These are phyloP conservation scores for Limenitis arthemis DNA, from an alignment of 2,888 invertebrate genomes.

Conservation along the genomic window DNA sequence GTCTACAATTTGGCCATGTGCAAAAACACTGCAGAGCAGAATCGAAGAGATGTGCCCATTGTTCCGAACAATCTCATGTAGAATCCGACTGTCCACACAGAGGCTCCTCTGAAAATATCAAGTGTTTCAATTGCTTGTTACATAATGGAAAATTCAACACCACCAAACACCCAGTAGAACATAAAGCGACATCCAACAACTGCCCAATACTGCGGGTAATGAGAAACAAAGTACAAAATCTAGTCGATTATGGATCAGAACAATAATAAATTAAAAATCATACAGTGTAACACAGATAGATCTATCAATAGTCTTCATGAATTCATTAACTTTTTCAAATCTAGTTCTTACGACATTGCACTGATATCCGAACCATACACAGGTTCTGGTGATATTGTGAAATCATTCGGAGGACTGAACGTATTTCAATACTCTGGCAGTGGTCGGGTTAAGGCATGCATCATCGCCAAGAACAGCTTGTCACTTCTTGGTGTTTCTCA, in stretches of 20 bases:
- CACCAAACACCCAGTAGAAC: background rate
- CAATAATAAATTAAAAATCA: background rate
- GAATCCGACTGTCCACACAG: background rate
- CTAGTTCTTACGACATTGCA: background rate
- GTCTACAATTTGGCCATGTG: constrained; percentile 9
- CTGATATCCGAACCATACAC: background rate
- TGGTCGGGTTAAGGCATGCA: constrained; percentile 4
- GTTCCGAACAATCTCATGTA: no score
- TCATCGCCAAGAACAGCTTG: background rate
- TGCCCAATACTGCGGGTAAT: background rate
- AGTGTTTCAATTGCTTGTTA: background rate
- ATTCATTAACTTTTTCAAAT: background rate
- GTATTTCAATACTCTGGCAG: no score
- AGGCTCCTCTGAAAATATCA: background rate
- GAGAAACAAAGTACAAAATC: background rate
- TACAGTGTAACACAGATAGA: no score
- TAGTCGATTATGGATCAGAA: background rate
- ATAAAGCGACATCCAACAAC: background rate
- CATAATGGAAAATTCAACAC: background rate
- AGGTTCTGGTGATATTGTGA: no score
- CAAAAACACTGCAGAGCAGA: no score
- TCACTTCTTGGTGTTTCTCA: background rate
- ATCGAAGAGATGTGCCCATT: no score
- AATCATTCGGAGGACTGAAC: no score
- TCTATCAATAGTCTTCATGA: no score